Conservation (phyloP, 1,140 invertebrate species). For the Portunus trituberculatus region DNA sequence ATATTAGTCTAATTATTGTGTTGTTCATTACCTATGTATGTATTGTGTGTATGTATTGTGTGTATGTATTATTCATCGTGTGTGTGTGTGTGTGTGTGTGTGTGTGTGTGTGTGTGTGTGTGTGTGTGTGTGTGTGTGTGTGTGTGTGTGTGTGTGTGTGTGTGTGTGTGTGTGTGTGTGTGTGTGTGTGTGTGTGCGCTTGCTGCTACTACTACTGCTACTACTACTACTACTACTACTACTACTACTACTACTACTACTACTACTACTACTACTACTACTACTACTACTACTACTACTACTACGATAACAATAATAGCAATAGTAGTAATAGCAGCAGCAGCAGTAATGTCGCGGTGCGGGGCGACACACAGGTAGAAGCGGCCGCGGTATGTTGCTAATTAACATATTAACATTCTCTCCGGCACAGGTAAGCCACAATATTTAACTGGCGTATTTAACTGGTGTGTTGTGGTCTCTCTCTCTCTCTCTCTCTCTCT, state of each 20-base stretch:
- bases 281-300: neutral
- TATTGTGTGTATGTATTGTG: neutral
- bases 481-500: neutral
- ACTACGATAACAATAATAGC: too few species aligned
- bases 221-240: slow-evolving; percentile 14
- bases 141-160: neutral
- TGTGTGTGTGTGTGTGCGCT: too few species aligned
- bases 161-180: too few species aligned
- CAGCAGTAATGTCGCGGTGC: too few species aligned
- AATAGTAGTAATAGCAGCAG: too few species aligned
- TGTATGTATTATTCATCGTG: neutral
- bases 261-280: slow-evolving; percentile 12
- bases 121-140: neutral
- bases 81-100: neutral
- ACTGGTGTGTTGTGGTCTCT: neutral
- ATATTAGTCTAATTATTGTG: slow-evolving; percentile 5
- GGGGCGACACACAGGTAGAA: too few species aligned
- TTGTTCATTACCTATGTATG: slow-evolving; percentile 4
- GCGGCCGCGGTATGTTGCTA: too few species aligned
- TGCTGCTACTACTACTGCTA: slow-evolving; percentile 22
- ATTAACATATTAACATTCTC: too few species aligned
- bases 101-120: neutral
- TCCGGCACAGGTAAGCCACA: too few species aligned
- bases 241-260: slow-evolving; percentile 13
- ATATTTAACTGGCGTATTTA: neutral